These are phyloP conservation scores for Astropecten irregularis DNA, from an alignment of 53 echinoderm and acorn worm genomes.

Conservation along the genomic window DNA sequence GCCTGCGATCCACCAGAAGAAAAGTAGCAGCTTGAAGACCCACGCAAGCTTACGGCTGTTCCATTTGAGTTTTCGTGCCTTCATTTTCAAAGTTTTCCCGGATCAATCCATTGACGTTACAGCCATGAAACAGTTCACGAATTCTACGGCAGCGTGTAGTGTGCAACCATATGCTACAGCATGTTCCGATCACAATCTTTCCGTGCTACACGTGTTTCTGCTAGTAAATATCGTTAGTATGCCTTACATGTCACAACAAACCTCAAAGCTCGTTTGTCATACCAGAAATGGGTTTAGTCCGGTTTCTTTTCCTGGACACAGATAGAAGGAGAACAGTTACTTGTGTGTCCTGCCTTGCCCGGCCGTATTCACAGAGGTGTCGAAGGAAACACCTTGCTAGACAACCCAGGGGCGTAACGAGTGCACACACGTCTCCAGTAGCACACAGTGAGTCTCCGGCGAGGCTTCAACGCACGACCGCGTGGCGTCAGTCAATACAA, in stretches of 20 bases:
- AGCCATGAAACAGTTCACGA: conserved; percentile 5
- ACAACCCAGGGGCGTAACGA: conserved; percentile 34
- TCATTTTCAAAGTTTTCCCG: conserved; percentile 1
- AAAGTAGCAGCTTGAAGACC: not conserved
- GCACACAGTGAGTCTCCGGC: not conserved
- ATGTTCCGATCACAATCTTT: too few species aligned
- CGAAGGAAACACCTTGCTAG: conserved; percentile 23
- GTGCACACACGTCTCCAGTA: not conserved
- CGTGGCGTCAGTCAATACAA: conserved; percentile 29
- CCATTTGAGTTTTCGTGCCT: conserved; percentile 1
- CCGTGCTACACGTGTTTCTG: too few species aligned
- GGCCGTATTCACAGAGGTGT: conserved; percentile 18
- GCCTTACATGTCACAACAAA: conserved; percentile 34
- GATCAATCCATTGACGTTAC: not conserved
- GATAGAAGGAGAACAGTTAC: not conserved
- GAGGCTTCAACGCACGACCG: conserved; percentile 29
- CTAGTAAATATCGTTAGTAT: too few species aligned
- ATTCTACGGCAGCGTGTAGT: not conserved
- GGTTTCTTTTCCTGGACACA: not conserved
- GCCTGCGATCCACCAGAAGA: conserved; percentile 28
- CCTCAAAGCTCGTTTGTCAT: conserved; percentile 30
- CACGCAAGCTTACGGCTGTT: conserved; percentile 48
- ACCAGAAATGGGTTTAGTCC: conserved; percentile 29
- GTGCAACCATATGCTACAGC: not conserved
- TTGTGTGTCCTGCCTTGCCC: not conserved